Evolutionary conservation across 2,888 invertebrate genomes (phyloP).

Genomic region (Tetramorium bicarinatum): DNA sequence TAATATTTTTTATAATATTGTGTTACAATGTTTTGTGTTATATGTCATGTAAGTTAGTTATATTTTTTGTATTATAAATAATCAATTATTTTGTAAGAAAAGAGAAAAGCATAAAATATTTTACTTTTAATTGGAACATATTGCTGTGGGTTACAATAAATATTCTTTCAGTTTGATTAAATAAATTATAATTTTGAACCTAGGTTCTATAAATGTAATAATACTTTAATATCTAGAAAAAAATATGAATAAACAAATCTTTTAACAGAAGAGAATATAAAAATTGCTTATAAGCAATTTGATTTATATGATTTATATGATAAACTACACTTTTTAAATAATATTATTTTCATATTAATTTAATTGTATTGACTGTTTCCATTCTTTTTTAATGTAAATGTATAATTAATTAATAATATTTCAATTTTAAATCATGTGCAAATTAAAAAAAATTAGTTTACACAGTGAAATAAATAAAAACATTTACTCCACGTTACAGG

Average conservation of each 20-base stretch:
- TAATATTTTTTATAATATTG: background rate
- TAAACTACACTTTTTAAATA: background rate
- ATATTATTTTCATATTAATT: background rate
- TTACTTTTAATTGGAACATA: background rate
- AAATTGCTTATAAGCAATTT: background rate
- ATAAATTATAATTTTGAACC: background rate
- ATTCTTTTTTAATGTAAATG: background rate
- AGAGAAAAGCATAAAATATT: background rate
- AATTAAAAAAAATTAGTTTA: conserved; percentile 23
- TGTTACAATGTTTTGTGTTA: background rate
- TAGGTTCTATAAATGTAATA: background rate
- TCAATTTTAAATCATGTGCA: background rate
- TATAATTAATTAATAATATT: background rate
- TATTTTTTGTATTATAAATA: conserved; percentile 4
- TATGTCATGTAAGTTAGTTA: background rate
- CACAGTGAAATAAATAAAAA: conserved; percentile 56
- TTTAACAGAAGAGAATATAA: background rate
- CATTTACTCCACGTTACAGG: conserved; percentile 88
- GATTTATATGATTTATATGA: background rate
- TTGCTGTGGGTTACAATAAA: background rate
- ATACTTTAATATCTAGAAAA: background rate
- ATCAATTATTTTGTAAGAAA: background rate
- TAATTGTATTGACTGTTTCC: background rate
- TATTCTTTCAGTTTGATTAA: background rate
- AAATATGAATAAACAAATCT: background rate